Percentiles rank a stretch among this genome's conserved stretches.
These are phyloP conservation scores for Emydura subglobosa DNA, from an alignment of 2,113 vertebrate genomes.

Conservation along the genomic window DNA sequence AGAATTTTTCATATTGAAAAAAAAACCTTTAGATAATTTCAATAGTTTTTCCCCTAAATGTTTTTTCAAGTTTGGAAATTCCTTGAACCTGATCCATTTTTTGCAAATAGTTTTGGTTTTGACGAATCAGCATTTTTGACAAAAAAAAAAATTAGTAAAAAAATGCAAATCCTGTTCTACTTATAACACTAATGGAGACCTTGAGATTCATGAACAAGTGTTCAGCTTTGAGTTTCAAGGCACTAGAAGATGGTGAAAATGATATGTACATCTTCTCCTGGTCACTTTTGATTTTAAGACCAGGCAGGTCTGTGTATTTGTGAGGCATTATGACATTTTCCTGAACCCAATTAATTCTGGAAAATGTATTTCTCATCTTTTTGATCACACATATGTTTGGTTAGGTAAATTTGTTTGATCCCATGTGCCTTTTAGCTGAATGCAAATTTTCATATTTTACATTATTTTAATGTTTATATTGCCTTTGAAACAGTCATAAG, in stretches of 20 bases:
- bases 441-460: neutral
- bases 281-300: slow-evolving; percentile 15
- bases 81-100: too few relatives aligned
- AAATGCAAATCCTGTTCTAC: too few relatives aligned
- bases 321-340: neutral
- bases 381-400: neutral
- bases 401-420: neutral
- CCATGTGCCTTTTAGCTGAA: neutral
- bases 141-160: neutral
- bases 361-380: neutral
- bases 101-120: neutral
- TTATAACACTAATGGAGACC: neutral
- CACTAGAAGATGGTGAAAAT: fast-evolving
- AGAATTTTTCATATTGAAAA: too few relatives aligned
- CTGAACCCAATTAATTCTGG: neutral
- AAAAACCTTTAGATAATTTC: too few relatives aligned
- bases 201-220: neutral
- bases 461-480: neutral
- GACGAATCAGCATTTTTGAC: neutral
- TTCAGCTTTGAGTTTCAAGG: neutral
- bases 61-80: too few relatives aligned
- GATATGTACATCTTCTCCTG: neutral
- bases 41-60: too few relatives aligned
- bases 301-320: neutral
- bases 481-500: slow-evolving; percentile 11